Evolutionary conservation across 1,140 invertebrate species (phyloP).

Genomic region (Drosophila hydei): DNA sequence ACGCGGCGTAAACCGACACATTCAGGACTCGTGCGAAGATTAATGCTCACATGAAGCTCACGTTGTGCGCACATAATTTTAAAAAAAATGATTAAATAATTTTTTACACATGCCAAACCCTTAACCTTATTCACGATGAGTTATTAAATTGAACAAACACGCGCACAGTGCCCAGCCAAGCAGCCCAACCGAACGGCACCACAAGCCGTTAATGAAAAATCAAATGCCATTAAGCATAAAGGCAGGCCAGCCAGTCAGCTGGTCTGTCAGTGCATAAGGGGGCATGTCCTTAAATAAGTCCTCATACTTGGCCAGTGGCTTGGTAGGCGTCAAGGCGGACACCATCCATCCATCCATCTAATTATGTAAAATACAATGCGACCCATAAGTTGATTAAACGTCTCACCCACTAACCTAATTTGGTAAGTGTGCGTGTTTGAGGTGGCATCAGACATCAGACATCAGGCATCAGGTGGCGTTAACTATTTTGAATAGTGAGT

Average conservation of each 20-base stretch:
- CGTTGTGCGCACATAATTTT: conserved; percentile 11
- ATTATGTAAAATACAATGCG: conserved; percentile 69
- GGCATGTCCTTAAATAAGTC: conserved; percentile 31
- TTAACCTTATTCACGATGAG: conserved; percentile 57
- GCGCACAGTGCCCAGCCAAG: conserved; percentile 6
- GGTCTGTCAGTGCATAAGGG: conserved; percentile 9
- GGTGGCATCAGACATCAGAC: conserved; percentile 21
- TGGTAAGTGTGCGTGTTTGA: conserved; percentile 45
- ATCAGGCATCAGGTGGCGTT: conserved; percentile 33
- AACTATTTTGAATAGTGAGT: conserved; percentile 49
- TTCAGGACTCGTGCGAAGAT: conserved; percentile 48
- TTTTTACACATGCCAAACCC: conserved; percentile 36
- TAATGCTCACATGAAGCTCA: conserved; percentile 47
- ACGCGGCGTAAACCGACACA: conserved; percentile 29
- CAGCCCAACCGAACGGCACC: conserved; percentile 32
- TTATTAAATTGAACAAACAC: conserved; percentile 65
- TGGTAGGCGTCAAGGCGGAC: conserved; percentile 43
- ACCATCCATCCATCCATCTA: conserved; percentile 61
- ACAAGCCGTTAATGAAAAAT: conserved; percentile 68
- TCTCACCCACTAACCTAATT: conserved; percentile 80
- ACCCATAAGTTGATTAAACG: conserved; percentile 78
- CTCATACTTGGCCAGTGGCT: conserved; percentile 38
- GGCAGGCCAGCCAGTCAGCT: conserved; percentile 5
- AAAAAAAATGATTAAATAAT: conserved; percentile 15
- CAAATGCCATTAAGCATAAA: conserved; percentile 44